Base-by-base conservation (phyloP, 1,140 invertebrate genomes). In the Pogonognathellus flavescens region DNA sequence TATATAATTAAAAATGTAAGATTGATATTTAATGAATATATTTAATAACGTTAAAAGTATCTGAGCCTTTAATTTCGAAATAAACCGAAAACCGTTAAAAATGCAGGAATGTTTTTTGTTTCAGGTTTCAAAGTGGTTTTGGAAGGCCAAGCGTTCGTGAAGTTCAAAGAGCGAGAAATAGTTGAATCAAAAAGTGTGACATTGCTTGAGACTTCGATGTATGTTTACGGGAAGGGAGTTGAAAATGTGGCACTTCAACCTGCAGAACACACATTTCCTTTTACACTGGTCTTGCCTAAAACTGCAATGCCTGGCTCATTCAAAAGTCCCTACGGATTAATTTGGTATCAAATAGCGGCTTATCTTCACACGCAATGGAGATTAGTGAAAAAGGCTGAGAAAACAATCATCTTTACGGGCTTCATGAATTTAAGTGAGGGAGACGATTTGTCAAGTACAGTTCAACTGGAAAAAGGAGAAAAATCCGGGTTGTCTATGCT, bases 81-180 rank as follows among this genome's bases (percentile, higher is more conserved):
- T n/a, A n/a, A n/a, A n/a, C n/a, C n/a, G n/a, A n/a, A n/a, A n/a
- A n/a, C n/a, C n/a, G n/a, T n/a, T n/a, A n/a, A n/a, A n/a, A n/a
- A n/a, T n/a, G n/a, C n/a, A n/a, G n/a, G n/a, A n/a, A n/a, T n/a
- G n/a, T 41, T 62, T 62, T 25, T 20, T 22, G 8, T 80, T 49
- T 49, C 25, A 62, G 81, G 81, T 8, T 82, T 82, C 18, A 82
- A 82, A 31, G 81, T 82, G 5, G 41, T 50, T 10, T 57, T 82
- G 8, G 81, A 82, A 82, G 81, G 81, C 0, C 18, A 22, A 18
- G 57, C 81, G 11, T 82, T 82, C 16, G 57, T 62, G 53, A 82
- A 82, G 60, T 82, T 60, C n/a, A 82, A 82, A 18, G 81, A 82
- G 4, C 81, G 57, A 13, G 81, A 82, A 9, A 82, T 60, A n/a